A percentile compares a stretch with the other conserved stretches of the same genome.
Conservation (phyloP, 2,888 invertebrate genomes). For the Cyrtodaria siliqua region DNA sequence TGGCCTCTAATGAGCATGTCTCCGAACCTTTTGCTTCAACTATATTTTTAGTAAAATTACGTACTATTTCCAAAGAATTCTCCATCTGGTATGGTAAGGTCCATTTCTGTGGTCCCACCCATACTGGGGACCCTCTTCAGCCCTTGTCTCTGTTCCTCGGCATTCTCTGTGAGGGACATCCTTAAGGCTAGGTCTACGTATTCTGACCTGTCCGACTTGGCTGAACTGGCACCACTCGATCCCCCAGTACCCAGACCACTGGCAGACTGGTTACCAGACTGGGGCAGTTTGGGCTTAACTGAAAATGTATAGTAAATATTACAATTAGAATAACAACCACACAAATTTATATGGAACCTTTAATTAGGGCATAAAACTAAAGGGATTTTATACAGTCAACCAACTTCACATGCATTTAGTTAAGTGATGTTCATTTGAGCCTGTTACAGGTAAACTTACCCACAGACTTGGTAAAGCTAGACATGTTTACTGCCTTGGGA, state of each 20-base stretch:
- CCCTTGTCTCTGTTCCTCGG: constrained; percentile 50
- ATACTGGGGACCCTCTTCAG: constrained; percentile 56
- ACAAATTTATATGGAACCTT: no score
- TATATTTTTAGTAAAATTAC: not conserved
- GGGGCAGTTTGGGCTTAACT: constrained; percentile 31
- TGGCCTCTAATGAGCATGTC: no score
- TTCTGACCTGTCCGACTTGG: constrained; percentile 37
- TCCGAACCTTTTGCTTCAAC: no score
- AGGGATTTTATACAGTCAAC: no score
- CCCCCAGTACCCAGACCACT: constrained; percentile 5
- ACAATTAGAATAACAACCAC: no score
- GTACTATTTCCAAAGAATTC: constrained; percentile 63
- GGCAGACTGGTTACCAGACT: constrained; percentile 6
- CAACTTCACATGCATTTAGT: no score
- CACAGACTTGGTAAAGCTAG: constrained; percentile 42
- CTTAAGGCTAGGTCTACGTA: constrained; percentile 71
- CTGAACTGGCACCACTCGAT: constrained; percentile 14
- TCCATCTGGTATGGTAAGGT: constrained; percentile 60
- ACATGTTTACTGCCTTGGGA: constrained; percentile 34
- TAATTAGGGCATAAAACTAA: no score
- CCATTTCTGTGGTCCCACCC: constrained; percentile 51
- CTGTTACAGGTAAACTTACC: constrained; percentile 38
- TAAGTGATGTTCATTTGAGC: no score
- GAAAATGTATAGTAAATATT: no score
- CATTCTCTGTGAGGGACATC: constrained; percentile 59